phyloP scores from a whole-genome alignment of 2,113 vertebrate species.

The Motacilla tschutschensis region DNA sequence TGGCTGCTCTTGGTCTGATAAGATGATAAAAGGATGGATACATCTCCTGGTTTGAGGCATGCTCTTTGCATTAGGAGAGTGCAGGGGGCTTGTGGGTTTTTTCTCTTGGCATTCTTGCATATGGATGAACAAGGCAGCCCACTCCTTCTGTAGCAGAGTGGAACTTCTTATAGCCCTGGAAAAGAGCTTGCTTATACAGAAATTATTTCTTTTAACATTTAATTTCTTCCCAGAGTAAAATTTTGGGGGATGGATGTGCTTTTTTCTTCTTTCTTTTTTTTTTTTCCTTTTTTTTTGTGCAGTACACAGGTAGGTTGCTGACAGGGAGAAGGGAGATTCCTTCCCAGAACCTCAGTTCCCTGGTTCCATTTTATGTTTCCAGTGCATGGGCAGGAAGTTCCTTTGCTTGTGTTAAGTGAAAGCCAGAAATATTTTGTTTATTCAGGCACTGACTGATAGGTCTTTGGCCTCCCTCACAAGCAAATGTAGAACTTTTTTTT shows the following conservation, averaged over 20 bases:
- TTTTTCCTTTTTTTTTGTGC: neutral
- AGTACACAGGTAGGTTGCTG: constrained; percentile 74
- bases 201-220: neutral
- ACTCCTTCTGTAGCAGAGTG: constrained; percentile 9
- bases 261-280: neutral
- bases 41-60: neutral
- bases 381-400: constrained; percentile 31
- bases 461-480: constrained; percentile 34
- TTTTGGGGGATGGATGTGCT: neutral
- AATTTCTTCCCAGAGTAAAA: constrained; percentile 48
- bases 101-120: neutral
- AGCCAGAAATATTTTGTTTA: constrained; percentile 27
- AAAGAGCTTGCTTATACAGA: constrained; percentile 34
- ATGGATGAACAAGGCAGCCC: constrained; percentile 40
- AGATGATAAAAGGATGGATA: neutral
- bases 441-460: constrained; percentile 22
- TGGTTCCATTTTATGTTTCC: neutral
- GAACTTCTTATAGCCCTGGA: constrained; percentile 17
- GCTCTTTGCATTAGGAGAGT: neutral
- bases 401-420: constrained; percentile 54
- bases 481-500: neutral
- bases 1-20: constrained; percentile 25
- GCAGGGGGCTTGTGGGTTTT: neutral
- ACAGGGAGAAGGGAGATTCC: constrained; percentile 16
- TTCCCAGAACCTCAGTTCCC: neutral